phyloP scores from a whole-genome alignment of 2,888 invertebrate species.

The Tipula lateralis region DNA sequence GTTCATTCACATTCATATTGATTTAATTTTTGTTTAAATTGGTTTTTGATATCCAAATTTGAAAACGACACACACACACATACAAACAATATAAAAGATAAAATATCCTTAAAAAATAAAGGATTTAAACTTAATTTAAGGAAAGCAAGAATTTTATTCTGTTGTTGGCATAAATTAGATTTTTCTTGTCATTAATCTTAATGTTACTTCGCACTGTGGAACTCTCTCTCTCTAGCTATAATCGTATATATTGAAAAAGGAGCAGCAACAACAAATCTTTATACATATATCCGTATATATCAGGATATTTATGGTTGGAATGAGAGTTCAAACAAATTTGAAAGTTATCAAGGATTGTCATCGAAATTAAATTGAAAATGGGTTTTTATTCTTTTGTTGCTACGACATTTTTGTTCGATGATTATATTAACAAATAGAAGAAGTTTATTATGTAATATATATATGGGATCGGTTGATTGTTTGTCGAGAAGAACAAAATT shows the following conservation, averaged over 20 bases:
- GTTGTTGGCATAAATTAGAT: neutral
- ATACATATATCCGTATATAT: neutral
- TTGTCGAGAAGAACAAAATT: neutral
- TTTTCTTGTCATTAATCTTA: conserved; percentile 19
- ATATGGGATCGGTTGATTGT: neutral
- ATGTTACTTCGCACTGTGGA: neutral
- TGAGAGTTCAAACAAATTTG: conserved; percentile 1
- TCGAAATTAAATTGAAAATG: conserved; percentile 13
- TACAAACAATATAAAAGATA: neutral
- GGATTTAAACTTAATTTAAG: neutral
- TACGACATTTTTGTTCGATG: neutral
- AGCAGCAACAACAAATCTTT: neutral
- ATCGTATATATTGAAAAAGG: neutral
- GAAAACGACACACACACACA: neutral
- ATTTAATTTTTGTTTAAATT: neutral
- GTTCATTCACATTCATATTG: neutral
- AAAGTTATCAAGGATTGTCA: conserved; percentile 19
- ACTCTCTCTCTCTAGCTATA: neutral
- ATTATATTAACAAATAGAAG: neutral
- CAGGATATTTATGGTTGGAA: neutral
- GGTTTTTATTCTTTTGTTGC: neutral
- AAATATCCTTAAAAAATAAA: neutral
- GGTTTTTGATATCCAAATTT: neutral
- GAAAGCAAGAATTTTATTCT: neutral
- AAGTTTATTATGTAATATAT: neutral